Evolutionary conservation across 2,888 invertebrate species (phyloP).

Genomic region (Hydrotaea cyrtoneurina): DNA sequence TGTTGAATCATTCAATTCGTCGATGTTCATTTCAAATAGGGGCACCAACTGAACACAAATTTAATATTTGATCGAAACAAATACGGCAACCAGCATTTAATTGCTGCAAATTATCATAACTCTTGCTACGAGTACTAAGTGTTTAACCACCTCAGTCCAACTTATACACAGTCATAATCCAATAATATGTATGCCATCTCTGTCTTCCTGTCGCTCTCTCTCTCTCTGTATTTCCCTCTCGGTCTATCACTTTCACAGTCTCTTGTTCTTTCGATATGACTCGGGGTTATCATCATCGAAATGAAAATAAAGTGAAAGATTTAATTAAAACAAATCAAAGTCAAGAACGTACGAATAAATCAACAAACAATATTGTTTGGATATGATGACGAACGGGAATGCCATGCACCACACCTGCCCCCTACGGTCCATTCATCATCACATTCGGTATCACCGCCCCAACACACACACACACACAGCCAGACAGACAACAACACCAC

Average conservation of each 20-base stretch:
- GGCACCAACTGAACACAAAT: no score
- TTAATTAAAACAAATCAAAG: constrained; percentile 51
- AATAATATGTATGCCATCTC: no score
- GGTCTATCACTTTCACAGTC: no score
- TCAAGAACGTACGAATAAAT: constrained; percentile 54
- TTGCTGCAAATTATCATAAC: background rate
- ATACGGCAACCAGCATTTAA: no score
- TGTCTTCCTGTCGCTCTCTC: no score
- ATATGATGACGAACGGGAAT: background rate
- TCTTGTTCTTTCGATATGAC: no score
- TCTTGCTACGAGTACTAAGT: background rate
- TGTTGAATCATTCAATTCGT: no score
- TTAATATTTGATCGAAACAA: no score
- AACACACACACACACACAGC: constrained; percentile 16
- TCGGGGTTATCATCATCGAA: constrained; percentile 18
- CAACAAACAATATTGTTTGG: constrained; percentile 37
- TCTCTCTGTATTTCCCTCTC: no score
- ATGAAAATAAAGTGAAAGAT: constrained; percentile 39
- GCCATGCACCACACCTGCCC: background rate
- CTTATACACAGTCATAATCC: no score
- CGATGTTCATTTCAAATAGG: no score
- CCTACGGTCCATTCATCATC: background rate
- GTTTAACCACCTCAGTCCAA: no score
- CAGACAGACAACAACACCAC: constrained; percentile 6
- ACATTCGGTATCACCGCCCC: background rate